Evolutionary conservation across 2,797 vertebrate species (phyloP).

Genomic region (Siniperca undulata): DNA sequence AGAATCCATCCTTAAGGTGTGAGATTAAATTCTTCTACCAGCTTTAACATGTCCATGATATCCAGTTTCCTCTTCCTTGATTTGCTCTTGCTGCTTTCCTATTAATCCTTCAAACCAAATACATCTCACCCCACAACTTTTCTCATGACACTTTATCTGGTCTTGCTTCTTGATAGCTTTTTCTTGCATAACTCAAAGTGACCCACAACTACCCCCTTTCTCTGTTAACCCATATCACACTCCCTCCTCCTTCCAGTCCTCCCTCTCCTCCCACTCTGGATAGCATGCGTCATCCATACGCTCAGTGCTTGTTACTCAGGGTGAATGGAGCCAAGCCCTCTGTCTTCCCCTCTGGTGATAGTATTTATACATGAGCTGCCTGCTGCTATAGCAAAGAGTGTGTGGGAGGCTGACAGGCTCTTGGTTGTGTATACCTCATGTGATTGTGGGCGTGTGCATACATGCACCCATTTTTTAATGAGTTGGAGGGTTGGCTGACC

Average conservation of each 20-base stretch:
- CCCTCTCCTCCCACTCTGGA: constrained; percentile 49
- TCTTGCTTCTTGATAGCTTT: constrained; percentile 16
- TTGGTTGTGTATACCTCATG: constrained; percentile 55
- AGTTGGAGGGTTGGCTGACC: constrained; percentile 10
- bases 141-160: constrained; percentile 28
- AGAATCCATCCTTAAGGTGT: background rate
- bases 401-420: constrained; percentile 61
- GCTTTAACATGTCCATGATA: constrained; percentile 14
- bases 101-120: background rate
- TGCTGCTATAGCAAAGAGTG: constrained; percentile 44
- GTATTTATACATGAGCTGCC: constrained; percentile 66
- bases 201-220: constrained; percentile 14
- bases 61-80: background rate
- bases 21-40: constrained; percentile 27
- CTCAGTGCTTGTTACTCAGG: constrained; percentile 46
- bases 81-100: background rate
- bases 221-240: constrained; percentile 20
- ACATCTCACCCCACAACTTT: constrained; percentile 1
- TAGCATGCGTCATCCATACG: constrained; percentile 54
- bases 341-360: constrained; percentile 68
- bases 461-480: constrained; percentile 39
- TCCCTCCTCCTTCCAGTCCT: constrained; percentile 24
- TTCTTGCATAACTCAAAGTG: constrained; percentile 39
- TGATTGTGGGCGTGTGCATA: constrained; percentile 47
- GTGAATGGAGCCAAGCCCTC: constrained; percentile 67